Base-by-base conservation (phyloP, 2,888 invertebrate species). In the Andrena haemorrhoa region DNA sequence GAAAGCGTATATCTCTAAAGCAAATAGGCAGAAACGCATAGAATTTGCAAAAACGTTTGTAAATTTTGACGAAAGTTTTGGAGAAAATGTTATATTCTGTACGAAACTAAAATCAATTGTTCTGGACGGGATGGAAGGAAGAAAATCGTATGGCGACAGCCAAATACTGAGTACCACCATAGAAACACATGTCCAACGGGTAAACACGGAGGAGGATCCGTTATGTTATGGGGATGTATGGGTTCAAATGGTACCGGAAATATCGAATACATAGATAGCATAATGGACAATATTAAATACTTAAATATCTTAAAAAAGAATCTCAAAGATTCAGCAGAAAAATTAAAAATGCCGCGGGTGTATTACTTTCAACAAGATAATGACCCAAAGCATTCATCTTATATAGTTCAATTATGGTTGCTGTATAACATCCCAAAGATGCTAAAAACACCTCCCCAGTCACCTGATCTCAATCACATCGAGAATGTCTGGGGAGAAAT, bases 291-390 rank as follows among this genome's bases (percentile, higher is more conserved):
- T 47, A 58, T 58, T 1, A 69, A 68, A 26, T 29, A 29, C 1
- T 70, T 29, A 35, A 58, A 58, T 47, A 41, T 60, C n/a, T 58
- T 47, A 58, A 58, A 56, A 58, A 2, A 41, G 29, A 41, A 70
- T 47, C 33, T 33, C 8, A 33, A 33, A 33, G 33, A 8, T 33
- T 33, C 0, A 33, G 8, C 33, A 33, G 33, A 33, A 8, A 33
- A 33, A 33, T 33, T 33, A 33, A 33, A 33, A 33, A 33, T 33
- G 33, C 33, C 8, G 33, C 33, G 8, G 33, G 8, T 33, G 33
- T 33, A 33, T 8, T 33, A 33, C 33, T 49, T 64, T 16, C 29
- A 64, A 35, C 33, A 8, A 33, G 33, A 8, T 33, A 33, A 33
- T 33, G 2, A 33, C 8, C 33, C 33, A 33, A 33, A 58, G 41